Evolutionary conservation across 2,888 invertebrate species (phyloP).

Genomic region (Lamellibrachia satsuma): DNA sequence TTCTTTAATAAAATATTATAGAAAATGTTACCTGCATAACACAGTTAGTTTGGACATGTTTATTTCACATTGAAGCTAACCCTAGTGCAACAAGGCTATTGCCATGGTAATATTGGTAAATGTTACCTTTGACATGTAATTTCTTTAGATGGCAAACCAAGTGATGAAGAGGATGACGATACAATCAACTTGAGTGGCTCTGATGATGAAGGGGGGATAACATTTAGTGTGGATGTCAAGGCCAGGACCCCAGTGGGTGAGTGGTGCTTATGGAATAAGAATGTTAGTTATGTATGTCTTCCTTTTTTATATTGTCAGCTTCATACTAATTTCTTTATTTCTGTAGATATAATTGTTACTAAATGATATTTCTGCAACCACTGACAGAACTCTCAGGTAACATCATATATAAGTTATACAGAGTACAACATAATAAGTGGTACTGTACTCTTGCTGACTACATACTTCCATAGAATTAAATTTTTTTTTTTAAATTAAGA

Average conservation of each 20-base stretch:
- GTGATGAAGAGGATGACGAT: not conserved
- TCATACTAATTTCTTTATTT: not conserved
- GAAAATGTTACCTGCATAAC: not conserved
- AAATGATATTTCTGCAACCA: not conserved
- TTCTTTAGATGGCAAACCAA: not conserved
- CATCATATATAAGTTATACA: not conserved
- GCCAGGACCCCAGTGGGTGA: not conserved
- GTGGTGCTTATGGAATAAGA: constrained; percentile 4
- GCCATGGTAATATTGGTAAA: not conserved
- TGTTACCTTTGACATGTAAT: not conserved
- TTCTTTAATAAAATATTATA: not conserved
- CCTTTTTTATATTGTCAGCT: not conserved
- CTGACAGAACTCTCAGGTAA: not conserved
- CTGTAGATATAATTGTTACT: not conserved
- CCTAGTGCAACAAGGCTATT: not conserved
- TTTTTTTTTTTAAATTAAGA: no score
- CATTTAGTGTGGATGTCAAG: not conserved
- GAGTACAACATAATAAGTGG: not conserved
- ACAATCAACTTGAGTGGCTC: constrained; percentile 12
- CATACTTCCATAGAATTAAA: no score
- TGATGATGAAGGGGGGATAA: constrained; percentile 11
- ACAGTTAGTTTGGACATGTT: not conserved
- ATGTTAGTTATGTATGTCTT: not conserved
- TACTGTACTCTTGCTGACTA: not conserved
- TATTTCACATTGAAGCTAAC: not conserved